phyloP scores from a whole-genome alignment of 2,113 vertebrate species.

The Barnardius zonarius region DNA sequence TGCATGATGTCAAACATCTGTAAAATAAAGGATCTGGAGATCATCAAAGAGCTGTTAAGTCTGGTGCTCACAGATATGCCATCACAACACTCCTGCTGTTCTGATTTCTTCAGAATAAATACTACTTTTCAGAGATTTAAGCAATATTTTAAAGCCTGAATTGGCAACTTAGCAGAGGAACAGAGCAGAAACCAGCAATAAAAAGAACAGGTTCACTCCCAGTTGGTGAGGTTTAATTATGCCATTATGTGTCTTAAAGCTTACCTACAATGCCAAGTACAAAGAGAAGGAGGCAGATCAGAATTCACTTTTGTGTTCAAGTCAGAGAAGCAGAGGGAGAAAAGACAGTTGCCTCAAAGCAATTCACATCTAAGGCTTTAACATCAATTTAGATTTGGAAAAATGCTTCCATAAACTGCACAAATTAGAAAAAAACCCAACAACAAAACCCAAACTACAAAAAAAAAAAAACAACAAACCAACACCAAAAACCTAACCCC shows the following conservation, averaged over 20 bases:
- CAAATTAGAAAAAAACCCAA: not conserved
- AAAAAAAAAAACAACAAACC: not conserved
- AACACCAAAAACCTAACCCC: not conserved
- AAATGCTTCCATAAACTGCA: not conserved
- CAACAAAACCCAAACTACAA: not conserved
- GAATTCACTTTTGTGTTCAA: conserved; percentile 41
- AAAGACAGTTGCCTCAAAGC: not conserved
- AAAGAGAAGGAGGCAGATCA: conserved; percentile 21
- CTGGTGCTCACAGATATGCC: conserved; percentile 47
- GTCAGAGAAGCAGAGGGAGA: not conserved
- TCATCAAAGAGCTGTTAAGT: conserved; percentile 39
- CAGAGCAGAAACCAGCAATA: conserved; percentile 11
- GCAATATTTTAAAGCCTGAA: conserved; percentile 26
- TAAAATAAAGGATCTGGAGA: conserved; percentile 43
- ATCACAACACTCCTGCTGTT: conserved; percentile 24
- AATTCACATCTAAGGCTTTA: conserved; percentile 19
- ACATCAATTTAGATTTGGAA: conserved; percentile 2
- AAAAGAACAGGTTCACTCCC: conserved; percentile 29
- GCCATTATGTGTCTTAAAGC: not conserved
- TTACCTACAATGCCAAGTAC: not conserved
- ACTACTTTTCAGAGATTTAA: conserved; percentile 35
- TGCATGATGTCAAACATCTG: conserved; percentile 32
- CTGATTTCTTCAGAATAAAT: conserved; percentile 52
- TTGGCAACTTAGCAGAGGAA: conserved; percentile 26
- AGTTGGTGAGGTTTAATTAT: conserved; percentile 29